Percentiles rank a stretch among this genome's conserved stretches.
These are phyloP conservation scores for Cryptus viduatorius DNA, from an alignment of 2,888 invertebrate genomes.

Conservation along the genomic window DNA sequence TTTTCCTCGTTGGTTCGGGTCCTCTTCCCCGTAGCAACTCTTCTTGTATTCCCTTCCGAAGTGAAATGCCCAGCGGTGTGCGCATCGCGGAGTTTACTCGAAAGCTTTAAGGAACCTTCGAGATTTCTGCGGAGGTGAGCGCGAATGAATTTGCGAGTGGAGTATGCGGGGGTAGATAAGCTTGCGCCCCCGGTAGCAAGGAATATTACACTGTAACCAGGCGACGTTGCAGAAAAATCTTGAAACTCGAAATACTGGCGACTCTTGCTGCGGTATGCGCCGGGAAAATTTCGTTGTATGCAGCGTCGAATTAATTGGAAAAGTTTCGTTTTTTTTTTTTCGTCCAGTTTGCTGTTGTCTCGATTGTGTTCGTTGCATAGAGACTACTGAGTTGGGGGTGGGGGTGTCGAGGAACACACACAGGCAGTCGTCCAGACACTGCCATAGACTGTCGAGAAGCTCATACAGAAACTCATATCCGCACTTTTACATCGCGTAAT, in stretches of 20 bases:
- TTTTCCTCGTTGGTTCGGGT: conserved; percentile 18
- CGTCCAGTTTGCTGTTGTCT: not conserved
- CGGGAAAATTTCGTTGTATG: not conserved
- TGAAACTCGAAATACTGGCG: not conserved
- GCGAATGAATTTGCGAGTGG: conserved; percentile 5
- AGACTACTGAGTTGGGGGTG: no score
- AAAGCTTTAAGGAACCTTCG: conserved; percentile 1
- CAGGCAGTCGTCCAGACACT: no score
- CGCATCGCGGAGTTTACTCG: conserved; percentile 23
- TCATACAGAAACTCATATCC: no score
- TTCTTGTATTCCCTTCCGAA: not conserved
- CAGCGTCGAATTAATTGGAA: not conserved
- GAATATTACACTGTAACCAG: conserved; percentile 12
- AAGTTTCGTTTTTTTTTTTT: not conserved
- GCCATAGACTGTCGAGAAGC: no score
- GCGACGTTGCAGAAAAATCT: conserved; percentile 12
- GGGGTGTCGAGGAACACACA: no score
- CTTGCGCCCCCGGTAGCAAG: not conserved
- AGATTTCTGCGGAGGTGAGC: conserved; percentile 20
- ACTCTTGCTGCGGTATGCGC: not conserved
- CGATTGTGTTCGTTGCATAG: not conserved
- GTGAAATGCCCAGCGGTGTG: not conserved
- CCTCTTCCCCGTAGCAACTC: conserved; percentile 12
- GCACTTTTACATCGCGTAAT: no score
- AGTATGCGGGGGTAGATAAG: conserved; percentile 24